Conservation (phyloP, 2,888 invertebrate genomes). For the Gymnocheta viridis region DNA sequence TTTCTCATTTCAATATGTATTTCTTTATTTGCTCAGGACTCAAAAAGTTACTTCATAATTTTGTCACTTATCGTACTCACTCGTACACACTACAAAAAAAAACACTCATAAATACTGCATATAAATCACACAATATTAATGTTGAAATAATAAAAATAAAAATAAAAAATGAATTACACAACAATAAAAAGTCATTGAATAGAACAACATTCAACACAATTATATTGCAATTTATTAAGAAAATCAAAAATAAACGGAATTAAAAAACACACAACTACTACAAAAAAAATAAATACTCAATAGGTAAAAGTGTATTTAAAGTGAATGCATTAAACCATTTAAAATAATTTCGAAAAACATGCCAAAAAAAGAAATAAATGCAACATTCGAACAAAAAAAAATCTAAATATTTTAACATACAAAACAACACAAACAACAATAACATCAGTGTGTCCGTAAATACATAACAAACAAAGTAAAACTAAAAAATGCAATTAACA, state of each 20-base stretch:
- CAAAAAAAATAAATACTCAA: constrained; percentile 10
- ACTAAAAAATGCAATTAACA: constrained; percentile 18
- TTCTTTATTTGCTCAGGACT: too few species aligned
- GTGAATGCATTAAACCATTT: constrained; percentile 34
- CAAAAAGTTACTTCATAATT: not conserved
- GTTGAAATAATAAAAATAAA: constrained; percentile 31
- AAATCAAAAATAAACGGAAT: not conserved
- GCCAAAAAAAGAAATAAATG: not conserved
- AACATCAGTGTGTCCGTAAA: constrained; percentile 47
- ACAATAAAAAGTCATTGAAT: constrained; percentile 46
- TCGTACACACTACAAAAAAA: not conserved
- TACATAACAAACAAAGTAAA: constrained; percentile 37
- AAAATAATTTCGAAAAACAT: constrained; percentile 13
- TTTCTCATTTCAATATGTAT: too few species aligned
- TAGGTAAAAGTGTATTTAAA: constrained; percentile 41
- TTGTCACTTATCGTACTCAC: not conserved
- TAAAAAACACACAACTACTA: not conserved
- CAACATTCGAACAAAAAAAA: not conserved
- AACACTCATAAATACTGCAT: not conserved
- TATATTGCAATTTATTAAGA: constrained; percentile 41
- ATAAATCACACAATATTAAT: constrained; percentile 48
- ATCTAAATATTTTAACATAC: not conserved
- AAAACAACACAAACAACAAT: not conserved
- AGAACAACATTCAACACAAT: constrained; percentile 33
- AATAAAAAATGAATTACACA: constrained; percentile 24